Base-by-base conservation (phyloP, 2,797 vertebrate genomes). In the Lates japonicus region DNA sequence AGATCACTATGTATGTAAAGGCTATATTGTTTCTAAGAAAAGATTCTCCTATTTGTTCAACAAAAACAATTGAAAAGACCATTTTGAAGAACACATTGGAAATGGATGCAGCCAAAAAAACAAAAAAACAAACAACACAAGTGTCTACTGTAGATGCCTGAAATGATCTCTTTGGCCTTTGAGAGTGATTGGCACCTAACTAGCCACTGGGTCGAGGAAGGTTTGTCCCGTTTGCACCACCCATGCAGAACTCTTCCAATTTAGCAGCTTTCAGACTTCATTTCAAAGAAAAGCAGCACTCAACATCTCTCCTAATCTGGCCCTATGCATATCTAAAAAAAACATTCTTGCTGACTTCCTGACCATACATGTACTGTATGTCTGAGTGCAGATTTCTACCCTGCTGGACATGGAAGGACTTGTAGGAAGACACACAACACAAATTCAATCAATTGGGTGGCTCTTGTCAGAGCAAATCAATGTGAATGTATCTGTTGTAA, bases 161-260 rank as follows among this genome's bases (percentile, higher is more conserved):
- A 93, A 89, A 93, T 93, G 93, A 94, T 90, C 93, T 94, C 92
- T 92, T 85, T 54, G 82, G 88, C 84, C 75, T 82, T 79, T 65
- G 73, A 91, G 93, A 93, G 93, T 87, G 90, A 94, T 93, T 86
- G 92, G 93, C 92, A 90, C 68, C 87, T n/a, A 60, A 78, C 68
- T 60, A 80, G 78, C 69, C 76, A 54, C 82, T 78, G 76, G 66
- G 67, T 85, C 59, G 54, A 81, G 52, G 76, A 66, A 44, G 69
- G 37, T 35, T 82, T 58, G 70, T 77, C 82, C 63, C 62, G 49
- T 77, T 71, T 58, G 29, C 77, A 54, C 42, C 82, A 55, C 57
- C 69, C 78, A 66, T 70, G 72, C 83, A 86, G 78, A 88, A 85
- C 75, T 89, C 82, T 85, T 89, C 82, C 76, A 78, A 14, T 70